Evolutionary conservation across 2,113 vertebrate genomes (phyloP), one percentile per base, ranked within the genome.

Genomic region (Grallaria varia): DNA sequence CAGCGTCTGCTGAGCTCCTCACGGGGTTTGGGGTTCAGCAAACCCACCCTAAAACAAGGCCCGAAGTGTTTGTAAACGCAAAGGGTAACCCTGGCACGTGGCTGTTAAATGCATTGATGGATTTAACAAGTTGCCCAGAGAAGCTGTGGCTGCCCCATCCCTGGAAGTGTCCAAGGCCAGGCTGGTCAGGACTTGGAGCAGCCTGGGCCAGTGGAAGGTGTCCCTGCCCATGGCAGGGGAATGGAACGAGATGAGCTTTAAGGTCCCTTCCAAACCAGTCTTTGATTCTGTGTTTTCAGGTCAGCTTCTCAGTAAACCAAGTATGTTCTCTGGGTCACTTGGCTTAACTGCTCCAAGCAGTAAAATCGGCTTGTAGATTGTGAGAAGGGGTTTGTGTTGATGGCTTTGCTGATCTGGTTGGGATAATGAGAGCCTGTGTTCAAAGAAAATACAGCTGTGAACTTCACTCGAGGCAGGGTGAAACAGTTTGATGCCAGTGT

Each of bases 391-490:
- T 5, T 33, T 75, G 66, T 71, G 66, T 17, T n/a, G 64, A 5
- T 37, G 69, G 31, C 72, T 33, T 16, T 2, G 11, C 37, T 58
- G 40, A 10, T 6, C 45, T 42, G 11, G 8, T 14, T 6, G 49
- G 33, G 53, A 30, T 85, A 5, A 31, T 7, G 75, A 58, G 31
- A 25, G 52, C 60, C 60, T 37, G 31, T 23, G 17, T 3, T 31
- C 25, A 3, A 20, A 13, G 64, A 11, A 52, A 58, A 33, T 5
- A 2, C 1, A 17, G 4, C 27, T n/a, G 50, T 1, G 1, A 33
- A 11, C 20, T 37, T 47, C 4, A 3, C 11, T 62, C 12, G 2
- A 20, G 39, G 39, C 12, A 23, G 9, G 33, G 47, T 49, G 67
- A 8, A 75, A 6, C 16, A 10, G 33, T 52, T 77, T 40, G 33